Evolutionary conservation across 2,113 vertebrate genomes (phyloP).

Genomic region (Sapayoa aenigma): DNA sequence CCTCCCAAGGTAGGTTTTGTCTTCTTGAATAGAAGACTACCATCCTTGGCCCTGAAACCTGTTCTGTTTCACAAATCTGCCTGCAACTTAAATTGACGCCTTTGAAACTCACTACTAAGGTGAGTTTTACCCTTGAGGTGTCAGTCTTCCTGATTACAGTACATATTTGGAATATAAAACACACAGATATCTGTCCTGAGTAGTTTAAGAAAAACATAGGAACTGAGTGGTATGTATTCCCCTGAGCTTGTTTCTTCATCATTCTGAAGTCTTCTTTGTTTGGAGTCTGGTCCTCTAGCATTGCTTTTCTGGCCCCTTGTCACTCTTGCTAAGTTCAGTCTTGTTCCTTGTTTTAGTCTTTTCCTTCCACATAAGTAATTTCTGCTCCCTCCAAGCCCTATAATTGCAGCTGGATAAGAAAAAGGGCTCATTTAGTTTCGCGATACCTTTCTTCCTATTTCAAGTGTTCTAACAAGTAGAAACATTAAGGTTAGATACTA

Average conservation of each 20-base stretch:
- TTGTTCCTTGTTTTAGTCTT: not conserved
- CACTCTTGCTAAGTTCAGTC: not conserved
- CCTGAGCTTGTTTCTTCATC: not conserved
- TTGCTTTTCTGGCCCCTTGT: not conserved
- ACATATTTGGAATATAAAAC: not conserved
- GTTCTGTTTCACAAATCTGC: not conserved
- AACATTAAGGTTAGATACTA: not conserved
- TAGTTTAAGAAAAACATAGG: not conserved
- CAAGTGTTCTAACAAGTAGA: not conserved
- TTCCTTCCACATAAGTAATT: not conserved
- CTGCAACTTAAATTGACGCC: not conserved
- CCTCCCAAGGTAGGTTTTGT: not conserved
- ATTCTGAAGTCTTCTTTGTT: not conserved
- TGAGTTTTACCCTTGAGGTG: not conserved
- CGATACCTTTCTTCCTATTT: not conserved
- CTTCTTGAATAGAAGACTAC: not conserved
- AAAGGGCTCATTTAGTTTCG: not conserved
- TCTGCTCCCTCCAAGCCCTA: not conserved
- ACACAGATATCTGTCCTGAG: not conserved
- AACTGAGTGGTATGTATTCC: not conserved
- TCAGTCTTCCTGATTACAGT: not conserved
- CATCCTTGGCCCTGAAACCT: not conserved
- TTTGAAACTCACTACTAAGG: not conserved
- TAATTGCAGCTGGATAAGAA: not conserved
- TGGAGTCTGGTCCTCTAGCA: not conserved